Evolutionary conservation across 2,113 vertebrate genomes (phyloP).

Genomic region (Diadophis punctatus): DNA sequence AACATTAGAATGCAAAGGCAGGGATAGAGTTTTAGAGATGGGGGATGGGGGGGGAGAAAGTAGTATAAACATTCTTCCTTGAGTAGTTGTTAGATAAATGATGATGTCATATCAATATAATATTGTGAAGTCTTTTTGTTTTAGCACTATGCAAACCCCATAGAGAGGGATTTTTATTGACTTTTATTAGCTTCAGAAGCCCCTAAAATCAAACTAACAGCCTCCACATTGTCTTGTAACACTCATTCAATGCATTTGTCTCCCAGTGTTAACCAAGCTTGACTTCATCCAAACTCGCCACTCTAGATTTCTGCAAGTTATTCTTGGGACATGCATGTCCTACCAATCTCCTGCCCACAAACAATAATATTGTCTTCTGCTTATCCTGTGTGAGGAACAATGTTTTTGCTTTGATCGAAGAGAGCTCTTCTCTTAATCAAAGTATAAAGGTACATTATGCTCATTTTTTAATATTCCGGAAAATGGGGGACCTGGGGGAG

Average conservation of each 20-base stretch:
- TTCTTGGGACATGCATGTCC: background rate
- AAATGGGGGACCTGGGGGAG: background rate
- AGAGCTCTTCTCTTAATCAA: background rate
- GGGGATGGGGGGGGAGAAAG: conserved; percentile 12
- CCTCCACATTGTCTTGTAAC: background rate
- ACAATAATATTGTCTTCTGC: background rate
- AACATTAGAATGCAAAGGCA: conserved; percentile 53
- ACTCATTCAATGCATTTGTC: background rate
- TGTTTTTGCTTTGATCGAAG: background rate
- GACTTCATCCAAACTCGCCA: background rate
- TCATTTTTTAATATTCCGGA: conserved; percentile 12
- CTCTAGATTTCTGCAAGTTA: background rate
- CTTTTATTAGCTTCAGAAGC: background rate
- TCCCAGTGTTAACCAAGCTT: background rate
- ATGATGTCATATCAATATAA: background rate
- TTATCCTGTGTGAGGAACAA: background rate
- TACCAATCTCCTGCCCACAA: background rate
- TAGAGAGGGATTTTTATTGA: background rate
- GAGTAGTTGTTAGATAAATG: conserved; percentile 11
- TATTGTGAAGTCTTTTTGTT: conserved; percentile 19
- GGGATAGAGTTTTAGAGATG: conserved; percentile 56
- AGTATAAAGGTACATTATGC: background rate
- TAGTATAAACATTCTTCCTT: conserved; percentile 18
- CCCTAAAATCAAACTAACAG: background rate
- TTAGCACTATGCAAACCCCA: background rate